These are phyloP conservation scores for Ophonus ardosiacus DNA, from an alignment of 2,888 invertebrate genomes.

Conservation along the genomic window DNA sequence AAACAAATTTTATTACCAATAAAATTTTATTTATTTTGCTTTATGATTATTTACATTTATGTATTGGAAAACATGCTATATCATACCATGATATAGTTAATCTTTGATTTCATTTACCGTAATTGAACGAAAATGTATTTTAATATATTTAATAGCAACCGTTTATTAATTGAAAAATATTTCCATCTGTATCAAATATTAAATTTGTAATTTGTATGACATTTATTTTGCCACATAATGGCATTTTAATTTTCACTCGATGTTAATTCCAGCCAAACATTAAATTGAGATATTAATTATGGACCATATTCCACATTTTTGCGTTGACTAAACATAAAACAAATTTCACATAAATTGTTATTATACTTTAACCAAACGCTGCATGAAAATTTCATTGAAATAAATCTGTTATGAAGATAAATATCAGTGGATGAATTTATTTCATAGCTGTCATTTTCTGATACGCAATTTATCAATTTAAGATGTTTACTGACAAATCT, in stretches of 20 bases:
- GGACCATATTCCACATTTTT: neutral
- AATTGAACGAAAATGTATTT: slow-evolving; percentile 13
- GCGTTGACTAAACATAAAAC: neutral
- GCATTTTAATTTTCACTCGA: neutral
- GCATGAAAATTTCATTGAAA: neutral
- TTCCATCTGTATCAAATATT: neutral
- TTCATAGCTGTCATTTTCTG: neutral
- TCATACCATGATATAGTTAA: neutral
- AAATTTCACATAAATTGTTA: neutral
- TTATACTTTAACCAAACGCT: neutral
- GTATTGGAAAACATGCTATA: neutral
- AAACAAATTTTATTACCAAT: neutral
- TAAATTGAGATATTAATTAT: neutral
- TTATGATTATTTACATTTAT: neutral
- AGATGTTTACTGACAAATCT: neutral
- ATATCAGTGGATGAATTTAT: neutral
- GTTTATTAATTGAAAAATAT: slow-evolving; percentile 7
- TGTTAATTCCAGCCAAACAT: neutral
- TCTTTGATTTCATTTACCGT: neutral
- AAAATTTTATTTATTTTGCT: slow-evolving; percentile 2
- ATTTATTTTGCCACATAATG: slow-evolving; percentile 12
- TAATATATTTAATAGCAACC: neutral
- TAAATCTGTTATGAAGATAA: neutral
- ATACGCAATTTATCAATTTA: neutral
- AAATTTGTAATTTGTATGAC: slow-evolving; percentile 20